A percentile compares a stretch with the other conserved stretches of the same genome.
Conservation (phyloP, 2,797 vertebrate genomes). For the Poeciliopsis turneri region DNA sequence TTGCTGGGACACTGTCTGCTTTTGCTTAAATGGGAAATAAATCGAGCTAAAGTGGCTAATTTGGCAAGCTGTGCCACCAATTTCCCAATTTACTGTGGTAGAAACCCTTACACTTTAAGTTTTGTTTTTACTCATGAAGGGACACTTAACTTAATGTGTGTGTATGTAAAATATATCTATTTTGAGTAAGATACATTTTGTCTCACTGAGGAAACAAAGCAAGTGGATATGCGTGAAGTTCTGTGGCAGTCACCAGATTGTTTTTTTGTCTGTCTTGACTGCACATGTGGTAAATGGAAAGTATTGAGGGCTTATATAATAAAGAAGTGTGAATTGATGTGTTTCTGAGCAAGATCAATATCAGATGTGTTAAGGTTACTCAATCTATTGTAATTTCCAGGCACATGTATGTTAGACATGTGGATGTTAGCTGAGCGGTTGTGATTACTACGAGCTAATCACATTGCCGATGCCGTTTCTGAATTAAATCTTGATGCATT, state of each 20-base stretch:
- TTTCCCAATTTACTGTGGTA: slow-evolving; percentile 36
- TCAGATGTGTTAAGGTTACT: background rate
- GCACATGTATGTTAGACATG: background rate
- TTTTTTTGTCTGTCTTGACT: slow-evolving; percentile 15
- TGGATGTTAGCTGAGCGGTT: background rate
- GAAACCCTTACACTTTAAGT: slow-evolving; percentile 41
- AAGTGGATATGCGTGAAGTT: slow-evolving; percentile 31
- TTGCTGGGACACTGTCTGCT: slow-evolving; percentile 32
- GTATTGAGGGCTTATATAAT: slow-evolving; percentile 45
- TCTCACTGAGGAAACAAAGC: slow-evolving; percentile 16
- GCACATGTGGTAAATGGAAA: slow-evolving; percentile 60
- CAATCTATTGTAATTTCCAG: background rate
- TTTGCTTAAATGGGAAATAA: slow-evolving; percentile 61
- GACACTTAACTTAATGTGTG: background rate
- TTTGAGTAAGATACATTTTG: slow-evolving; percentile 36
- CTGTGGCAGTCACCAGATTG: slow-evolving; percentile 20
- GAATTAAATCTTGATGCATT: background rate
- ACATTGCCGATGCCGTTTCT: background rate
- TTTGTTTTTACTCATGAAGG: slow-evolving; percentile 10
- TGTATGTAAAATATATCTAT: slow-evolving; percentile 12
- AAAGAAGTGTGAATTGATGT: slow-evolving; percentile 34
- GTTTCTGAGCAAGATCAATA: slow-evolving; percentile 34
- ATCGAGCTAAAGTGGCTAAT: slow-evolving; percentile 57
- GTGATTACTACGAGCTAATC: background rate
- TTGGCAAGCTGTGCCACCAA: slow-evolving; percentile 53